Percentiles rank a stretch among this genome's conserved stretches.
phyloP scores from a whole-genome alignment of 2,797 vertebrate genomes.

The Garrulus glandarius region DNA sequence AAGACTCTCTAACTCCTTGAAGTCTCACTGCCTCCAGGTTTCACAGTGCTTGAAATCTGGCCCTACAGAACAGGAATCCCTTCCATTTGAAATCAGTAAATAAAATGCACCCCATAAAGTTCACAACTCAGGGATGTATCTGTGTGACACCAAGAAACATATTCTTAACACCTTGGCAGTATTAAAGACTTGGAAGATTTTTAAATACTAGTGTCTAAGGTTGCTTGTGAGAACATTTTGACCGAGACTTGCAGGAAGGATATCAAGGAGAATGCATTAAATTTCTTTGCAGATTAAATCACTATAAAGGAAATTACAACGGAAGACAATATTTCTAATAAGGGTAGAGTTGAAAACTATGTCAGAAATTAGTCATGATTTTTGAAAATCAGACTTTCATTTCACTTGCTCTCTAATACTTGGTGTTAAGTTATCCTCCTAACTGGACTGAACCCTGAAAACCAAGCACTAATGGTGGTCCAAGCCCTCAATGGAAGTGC shows the following conservation, averaged over 20 bases:
- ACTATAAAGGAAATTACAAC: constrained; percentile 18
- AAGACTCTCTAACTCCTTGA: neutral
- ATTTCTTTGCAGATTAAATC: constrained; percentile 42
- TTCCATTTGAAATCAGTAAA: neutral
- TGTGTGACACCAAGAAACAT: neutral
- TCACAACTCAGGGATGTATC: neutral
- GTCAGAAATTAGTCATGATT: constrained; percentile 26
- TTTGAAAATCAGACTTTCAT: constrained; percentile 36
- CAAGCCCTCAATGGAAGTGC: neutral
- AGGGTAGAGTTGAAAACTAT: constrained; percentile 20
- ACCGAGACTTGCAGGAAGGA: neutral
- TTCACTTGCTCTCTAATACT: constrained; percentile 17
- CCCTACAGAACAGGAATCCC: neutral
- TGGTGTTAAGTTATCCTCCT: neutral
- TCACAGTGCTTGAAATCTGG: neutral
- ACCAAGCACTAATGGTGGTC: neutral
- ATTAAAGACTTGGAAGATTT: neutral
- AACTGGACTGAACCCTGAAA: neutral
- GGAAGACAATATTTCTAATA: constrained; percentile 40
- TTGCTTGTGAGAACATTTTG: constrained; percentile 18
- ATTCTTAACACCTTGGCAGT: neutral
- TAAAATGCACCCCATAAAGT: neutral
- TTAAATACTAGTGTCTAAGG: neutral
- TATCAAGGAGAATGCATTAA: constrained; percentile 52
- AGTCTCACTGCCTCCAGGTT: neutral